Conservation (phyloP, 2,113 vertebrate species). For the Catharus fuscescens region DNA sequence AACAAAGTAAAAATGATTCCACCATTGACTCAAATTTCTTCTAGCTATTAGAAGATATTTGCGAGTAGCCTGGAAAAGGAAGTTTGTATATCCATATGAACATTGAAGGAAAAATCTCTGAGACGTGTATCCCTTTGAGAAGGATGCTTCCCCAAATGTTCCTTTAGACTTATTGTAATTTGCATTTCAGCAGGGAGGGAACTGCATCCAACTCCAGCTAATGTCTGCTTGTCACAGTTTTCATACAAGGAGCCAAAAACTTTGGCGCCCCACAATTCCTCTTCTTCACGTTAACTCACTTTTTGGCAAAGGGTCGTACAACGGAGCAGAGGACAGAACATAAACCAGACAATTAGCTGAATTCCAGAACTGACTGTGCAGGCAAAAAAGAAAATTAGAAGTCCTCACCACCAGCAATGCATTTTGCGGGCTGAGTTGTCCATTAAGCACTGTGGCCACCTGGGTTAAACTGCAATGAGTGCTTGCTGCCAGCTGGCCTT, state of each 20-base stretch:
- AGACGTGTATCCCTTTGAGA: background rate
- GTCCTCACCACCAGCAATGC: background rate
- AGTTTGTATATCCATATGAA: background rate
- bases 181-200: background rate
- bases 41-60: background rate
- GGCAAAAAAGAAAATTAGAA: conserved; percentile 21
- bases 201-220: conserved; percentile 13
- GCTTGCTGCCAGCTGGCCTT: conserved; percentile 57
- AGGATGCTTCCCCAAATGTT: background rate
- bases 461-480: conserved; percentile 17
- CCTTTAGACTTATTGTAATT: background rate
- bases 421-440: background rate
- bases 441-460: conserved; percentile 35
- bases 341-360: conserved; percentile 20
- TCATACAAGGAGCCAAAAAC: conserved; percentile 3
- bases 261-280: background rate
- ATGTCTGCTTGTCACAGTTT: background rate
- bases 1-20: background rate
- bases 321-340: background rate
- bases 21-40: background rate
- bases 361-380: background rate
- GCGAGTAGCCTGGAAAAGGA: conserved; percentile 12
- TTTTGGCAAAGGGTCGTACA: conserved; percentile 3
- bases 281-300: background rate
- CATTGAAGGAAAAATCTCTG: background rate